phyloP scores from a whole-genome alignment of 1,140 invertebrate genomes.

The Pissodes strobi region DNA sequence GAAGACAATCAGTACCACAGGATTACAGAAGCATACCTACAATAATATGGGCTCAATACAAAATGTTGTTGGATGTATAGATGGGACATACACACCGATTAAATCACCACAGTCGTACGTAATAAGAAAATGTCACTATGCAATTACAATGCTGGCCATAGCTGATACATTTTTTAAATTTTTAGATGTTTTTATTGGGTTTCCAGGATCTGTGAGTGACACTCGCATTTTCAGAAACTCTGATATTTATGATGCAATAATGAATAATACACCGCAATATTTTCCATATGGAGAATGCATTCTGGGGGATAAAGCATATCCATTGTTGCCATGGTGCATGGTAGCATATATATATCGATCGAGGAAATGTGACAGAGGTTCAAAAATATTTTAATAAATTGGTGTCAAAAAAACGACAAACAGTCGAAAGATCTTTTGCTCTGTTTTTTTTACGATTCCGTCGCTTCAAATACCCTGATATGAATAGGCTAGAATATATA shows the following conservation, averaged over 20 bases:
- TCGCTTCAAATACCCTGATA: slow-evolving; percentile 6
- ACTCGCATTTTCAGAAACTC: background rate
- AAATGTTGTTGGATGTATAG: too few species aligned
- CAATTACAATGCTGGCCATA: too few species aligned
- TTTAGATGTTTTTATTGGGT: background rate
- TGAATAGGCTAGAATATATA: slow-evolving; percentile 1
- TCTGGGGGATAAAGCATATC: slow-evolving; percentile 14
- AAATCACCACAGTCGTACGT: too few species aligned
- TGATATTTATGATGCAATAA: background rate
- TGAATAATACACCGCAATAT: background rate
- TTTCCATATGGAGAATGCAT: background rate
- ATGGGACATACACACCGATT: too few species aligned
- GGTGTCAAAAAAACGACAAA: background rate
- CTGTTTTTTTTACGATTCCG: background rate
- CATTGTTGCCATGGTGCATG: background rate
- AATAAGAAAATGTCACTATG: too few species aligned
- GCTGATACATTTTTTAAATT: too few species aligned
- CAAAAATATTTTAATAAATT: slow-evolving; percentile 1
- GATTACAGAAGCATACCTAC: too few species aligned
- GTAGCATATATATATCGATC: slow-evolving; percentile 8
- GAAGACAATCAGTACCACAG: too few species aligned
- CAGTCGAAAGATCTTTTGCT: slow-evolving; percentile 2
- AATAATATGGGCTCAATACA: too few species aligned
- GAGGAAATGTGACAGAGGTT: too few species aligned
- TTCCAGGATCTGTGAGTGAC: slow-evolving; percentile 8